Evolutionary conservation across 2,888 invertebrate genomes (phyloP), one percentile per base, ranked within the genome.

Genomic region (Orgyia antiqua): DNA sequence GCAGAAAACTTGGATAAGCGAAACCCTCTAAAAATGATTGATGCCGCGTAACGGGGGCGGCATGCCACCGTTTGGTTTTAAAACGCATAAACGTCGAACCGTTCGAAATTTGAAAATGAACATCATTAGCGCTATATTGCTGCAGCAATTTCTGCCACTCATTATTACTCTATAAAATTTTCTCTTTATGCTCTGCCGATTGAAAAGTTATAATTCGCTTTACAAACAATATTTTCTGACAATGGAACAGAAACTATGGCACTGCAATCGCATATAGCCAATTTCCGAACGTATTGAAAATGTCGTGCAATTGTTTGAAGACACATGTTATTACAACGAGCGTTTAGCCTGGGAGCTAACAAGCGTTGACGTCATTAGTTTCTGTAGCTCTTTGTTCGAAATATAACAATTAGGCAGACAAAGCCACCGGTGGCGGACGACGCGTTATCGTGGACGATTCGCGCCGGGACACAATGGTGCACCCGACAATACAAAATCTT

Each of bases 1-100:
- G 73, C 78, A 77, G 79, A 75, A 82, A 84, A 83, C 79, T 80
- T 74, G 82, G 83, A 82, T 82, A 82, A 82, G 73, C 76, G 86
- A 87, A 87, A 76, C 87, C 86, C 86, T 83, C 87, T 77, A 84
- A 84, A 82, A 82, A 87, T 87, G 87, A 87, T 87, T 87, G 87
- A 87, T 87, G 87, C 82, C 71, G 51, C 58, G 45, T 54, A 58
- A 57, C 61, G 53, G 67, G 69, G 76, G 71, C 50, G 65, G 69
- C 71, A 68, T 62, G 63, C 57, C 65, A 57, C 61, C 50, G 48
- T 50, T 52, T 34, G 39, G 68, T 69, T 84, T 82, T 82, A 84
- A 84, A 84, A 78, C 76, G 82, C 79, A 84, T 83, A 79, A 83
- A 84, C 77, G 78, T 83, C 82, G 73, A 83, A 71, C 59, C 60